phyloP scores from a whole-genome alignment of 2,113 vertebrate species.

The Oncorhynchus masou region DNA sequence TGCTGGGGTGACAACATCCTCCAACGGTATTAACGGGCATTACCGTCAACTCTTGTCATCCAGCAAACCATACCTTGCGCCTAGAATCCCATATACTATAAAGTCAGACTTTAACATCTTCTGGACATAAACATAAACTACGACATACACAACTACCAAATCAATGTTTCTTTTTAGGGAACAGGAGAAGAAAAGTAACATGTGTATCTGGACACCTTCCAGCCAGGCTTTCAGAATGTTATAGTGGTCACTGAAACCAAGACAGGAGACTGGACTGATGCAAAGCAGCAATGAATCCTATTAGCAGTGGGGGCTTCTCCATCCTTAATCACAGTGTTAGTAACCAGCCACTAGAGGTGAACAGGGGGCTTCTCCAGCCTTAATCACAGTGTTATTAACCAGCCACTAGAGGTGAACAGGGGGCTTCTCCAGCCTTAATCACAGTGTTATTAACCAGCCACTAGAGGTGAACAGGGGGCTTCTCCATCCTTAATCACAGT shows the following conservation, averaged over 20 bases:
- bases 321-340: no score
- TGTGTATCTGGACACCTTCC: constrained; percentile 25
- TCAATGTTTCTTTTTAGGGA: not conserved
- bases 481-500: no score
- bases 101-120: not conserved
- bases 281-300: no score
- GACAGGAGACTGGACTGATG: constrained; percentile 6
- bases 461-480: no score
- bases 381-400: no score
- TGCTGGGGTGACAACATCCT: no score
- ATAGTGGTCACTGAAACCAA: constrained; percentile 31
- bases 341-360: no score
- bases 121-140: not conserved
- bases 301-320: no score
- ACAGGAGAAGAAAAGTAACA: not conserved
- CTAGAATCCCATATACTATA: not conserved
- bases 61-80: not conserved
- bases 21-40: constrained; percentile 4
- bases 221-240: constrained; percentile 26
- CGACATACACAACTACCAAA: not conserved
- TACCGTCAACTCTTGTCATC: constrained; percentile 27
- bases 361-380: no score
- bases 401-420: no score
- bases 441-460: no score
- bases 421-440: no score